These are phyloP conservation scores for Bufo bufo DNA, from an alignment of 2,113 vertebrate genomes.

Conservation along the genomic window DNA sequence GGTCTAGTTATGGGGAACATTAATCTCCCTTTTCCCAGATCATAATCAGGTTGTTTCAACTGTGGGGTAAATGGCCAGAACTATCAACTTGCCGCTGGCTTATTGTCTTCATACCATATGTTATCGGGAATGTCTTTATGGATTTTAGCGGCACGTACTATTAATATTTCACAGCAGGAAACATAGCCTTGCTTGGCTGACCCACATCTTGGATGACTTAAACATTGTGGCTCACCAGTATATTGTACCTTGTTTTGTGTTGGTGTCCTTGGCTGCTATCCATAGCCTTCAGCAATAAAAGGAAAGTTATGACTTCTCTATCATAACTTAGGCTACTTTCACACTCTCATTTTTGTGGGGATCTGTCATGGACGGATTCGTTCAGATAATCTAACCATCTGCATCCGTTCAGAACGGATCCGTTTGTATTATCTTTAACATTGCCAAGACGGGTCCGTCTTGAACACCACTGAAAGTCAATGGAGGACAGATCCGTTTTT, in stretches of 20 bases:
- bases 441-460: too few relatives aligned
- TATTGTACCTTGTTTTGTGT: not conserved
- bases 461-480: too few relatives aligned
- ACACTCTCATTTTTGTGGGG: too few relatives aligned
- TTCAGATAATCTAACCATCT: too few relatives aligned
- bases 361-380: too few relatives aligned
- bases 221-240: not conserved
- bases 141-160: not conserved
- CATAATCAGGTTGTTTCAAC: not conserved
- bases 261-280: not conserved
- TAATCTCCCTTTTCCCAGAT: not conserved
- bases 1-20: not conserved
- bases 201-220: not conserved
- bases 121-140: not conserved
- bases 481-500: too few relatives aligned
- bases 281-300: not conserved
- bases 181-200: not conserved
- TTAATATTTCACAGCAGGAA: not conserved
- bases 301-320: not conserved
- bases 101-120: not conserved
- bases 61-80: not conserved
- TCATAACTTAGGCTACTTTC: not conserved
- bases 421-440: too few relatives aligned
- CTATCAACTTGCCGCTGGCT: not conserved
- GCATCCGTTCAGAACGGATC: too few relatives aligned